Conservation (phyloP, 2,797 vertebrate genomes). For the Tarsius wallacei region DNA sequence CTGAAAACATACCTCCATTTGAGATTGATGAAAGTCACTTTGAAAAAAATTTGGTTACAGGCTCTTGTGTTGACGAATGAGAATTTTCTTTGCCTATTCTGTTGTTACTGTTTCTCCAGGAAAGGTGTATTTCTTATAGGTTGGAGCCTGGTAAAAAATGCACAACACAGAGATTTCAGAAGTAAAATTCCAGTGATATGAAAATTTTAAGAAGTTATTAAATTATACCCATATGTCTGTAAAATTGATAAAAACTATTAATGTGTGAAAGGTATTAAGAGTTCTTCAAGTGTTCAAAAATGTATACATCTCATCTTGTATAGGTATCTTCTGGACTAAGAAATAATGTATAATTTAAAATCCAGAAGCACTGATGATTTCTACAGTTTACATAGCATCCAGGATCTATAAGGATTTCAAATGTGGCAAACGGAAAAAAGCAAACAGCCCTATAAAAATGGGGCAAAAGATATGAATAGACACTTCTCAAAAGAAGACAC, state of each 20-base stretch:
- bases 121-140: slow-evolving; percentile 94
- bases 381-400: no score
- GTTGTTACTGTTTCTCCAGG: slow-evolving; percentile 86
- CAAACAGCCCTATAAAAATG: no score
- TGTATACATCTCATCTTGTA: background rate
- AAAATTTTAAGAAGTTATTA: background rate
- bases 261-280: background rate
- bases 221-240: background rate
- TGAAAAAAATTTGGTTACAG: slow-evolving; percentile 55
- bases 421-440: no score
- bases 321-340: background rate
- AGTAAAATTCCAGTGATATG: background rate
- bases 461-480: no score
- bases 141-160: slow-evolving; percentile 88
- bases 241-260: background rate
- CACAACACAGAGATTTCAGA: background rate
- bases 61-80: slow-evolving; percentile 90
- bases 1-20: slow-evolving; percentile 83
- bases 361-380: background rate
- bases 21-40: background rate
- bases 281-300: background rate
- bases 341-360: background rate
- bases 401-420: no score
- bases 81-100: slow-evolving; percentile 88
- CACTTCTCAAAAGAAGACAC: no score